Evolutionary conservation across 2,113 vertebrate species (phyloP), one percentile per base, ranked within the genome.

Genomic region (Pantherophis guttatus): DNA sequence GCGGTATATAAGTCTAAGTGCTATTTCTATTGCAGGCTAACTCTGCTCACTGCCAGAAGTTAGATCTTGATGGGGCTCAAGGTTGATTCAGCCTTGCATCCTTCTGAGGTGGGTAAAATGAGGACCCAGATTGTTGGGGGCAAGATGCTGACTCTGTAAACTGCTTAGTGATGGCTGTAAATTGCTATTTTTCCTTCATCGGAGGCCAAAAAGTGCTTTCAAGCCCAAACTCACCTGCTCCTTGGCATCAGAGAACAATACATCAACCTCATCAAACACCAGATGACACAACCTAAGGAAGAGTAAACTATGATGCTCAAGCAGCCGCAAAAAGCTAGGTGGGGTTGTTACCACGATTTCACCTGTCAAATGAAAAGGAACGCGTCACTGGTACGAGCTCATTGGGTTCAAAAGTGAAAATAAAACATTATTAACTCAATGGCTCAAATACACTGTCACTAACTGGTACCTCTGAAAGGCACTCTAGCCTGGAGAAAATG

Each of bases 281-380:
- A 99, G 97, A 94, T 99, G 98, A 26, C 98, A 98, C 52, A 99
- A 96, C 90, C 98, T 97, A 91, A 98, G 94, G 95, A 99, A 98
- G 2, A 98, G 93, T 52, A 98, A 97, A 58, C 97, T 95, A 65
- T 98, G 97, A 53, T 94, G 94, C 1, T 97, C 96, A 92, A 99
- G 96, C 87, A 99, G 97, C 29, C 98, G 98, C 57, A 98, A 94
- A 50, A 99, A 94, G 88, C 97, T 98, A 90, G 98, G 97, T 0
- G 99, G 98, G 0, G 99, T 99, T 52, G 98, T 98, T 90, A 99
- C 97, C 0, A 99, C 93, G 81, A 99, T 50, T 86, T 98, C 97
- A 93, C 98, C 99, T 99, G 87, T 39, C 93, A 94, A 93, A 94
- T 90, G 15, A 53, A 70, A 95, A 94, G 24, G 59, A 92, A 21